Evolutionary conservation across 2,888 invertebrate species (phyloP).

Genomic region (Neoaliturus tenellus): DNA sequence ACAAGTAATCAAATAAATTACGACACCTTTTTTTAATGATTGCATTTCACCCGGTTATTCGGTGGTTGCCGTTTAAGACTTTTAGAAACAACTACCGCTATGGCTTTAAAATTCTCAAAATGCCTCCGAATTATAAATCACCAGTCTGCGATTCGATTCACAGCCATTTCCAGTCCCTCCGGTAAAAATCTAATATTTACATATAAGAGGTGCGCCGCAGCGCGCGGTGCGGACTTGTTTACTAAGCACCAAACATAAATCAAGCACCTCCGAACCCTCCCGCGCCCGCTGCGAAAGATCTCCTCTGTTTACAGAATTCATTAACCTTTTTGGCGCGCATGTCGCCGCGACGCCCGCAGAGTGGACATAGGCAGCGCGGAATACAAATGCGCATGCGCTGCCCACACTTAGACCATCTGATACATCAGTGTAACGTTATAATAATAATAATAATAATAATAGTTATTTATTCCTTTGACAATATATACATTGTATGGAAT

Average conservation of each 20-base stretch:
- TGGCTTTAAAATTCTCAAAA: neutral
- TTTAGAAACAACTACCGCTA: too few relatives aligned
- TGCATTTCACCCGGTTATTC: too few relatives aligned
- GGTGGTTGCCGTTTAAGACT: too few relatives aligned
- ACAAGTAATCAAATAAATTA: too few relatives aligned
- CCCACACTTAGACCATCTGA: neutral
- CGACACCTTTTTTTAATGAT: too few relatives aligned
- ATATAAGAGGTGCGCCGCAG: neutral
- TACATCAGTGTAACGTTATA: too few relatives aligned
- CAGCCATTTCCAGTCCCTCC: neutral
- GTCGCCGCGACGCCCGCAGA: slow-evolving; percentile 8
- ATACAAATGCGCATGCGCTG: slow-evolving; percentile 37
- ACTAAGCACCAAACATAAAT: slow-evolving; percentile 6
- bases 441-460: too few relatives aligned
- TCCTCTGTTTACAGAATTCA: slow-evolving; percentile 38
- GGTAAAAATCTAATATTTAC: slow-evolving; percentile 7
- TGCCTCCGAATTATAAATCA: neutral
- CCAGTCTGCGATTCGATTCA: neutral
- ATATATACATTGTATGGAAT: too few relatives aligned
- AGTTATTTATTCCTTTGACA: too few relatives aligned
- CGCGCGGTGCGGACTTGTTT: neutral
- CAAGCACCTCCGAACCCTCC: neutral
- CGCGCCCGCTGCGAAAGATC: neutral
- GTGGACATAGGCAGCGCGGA: slow-evolving; percentile 2
- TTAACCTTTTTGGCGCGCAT: slow-evolving; percentile 48